Conservation (phyloP, 1,140 invertebrate genomes). For the Megathymus violae region DNA sequence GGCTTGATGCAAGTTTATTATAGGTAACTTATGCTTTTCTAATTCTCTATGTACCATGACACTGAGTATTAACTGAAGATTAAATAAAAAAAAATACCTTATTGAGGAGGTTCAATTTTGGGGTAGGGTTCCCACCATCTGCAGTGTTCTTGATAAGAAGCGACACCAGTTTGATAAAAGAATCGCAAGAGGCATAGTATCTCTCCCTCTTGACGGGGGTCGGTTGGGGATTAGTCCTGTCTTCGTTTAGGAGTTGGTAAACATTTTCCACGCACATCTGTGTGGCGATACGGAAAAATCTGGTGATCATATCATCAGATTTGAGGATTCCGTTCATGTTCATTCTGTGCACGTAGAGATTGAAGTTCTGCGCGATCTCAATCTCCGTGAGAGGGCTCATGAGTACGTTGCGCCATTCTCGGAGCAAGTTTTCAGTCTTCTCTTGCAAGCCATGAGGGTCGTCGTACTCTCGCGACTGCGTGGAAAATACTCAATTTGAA, state of each 20-base stretch:
- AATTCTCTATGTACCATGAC: too few species aligned
- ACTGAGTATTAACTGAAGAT: too few species aligned
- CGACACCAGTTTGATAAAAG: conserved; percentile 96
- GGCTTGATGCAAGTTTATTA: too few species aligned
- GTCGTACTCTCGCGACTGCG: conserved; percentile 93
- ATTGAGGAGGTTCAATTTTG: conserved; percentile 98
- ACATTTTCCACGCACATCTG: conserved; percentile 98
- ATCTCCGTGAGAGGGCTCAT: conserved; percentile 88
- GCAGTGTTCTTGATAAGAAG: conserved; percentile 98
- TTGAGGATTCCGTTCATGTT: conserved; percentile 89
- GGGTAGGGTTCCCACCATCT: conserved; percentile 93
- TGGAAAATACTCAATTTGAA: conserved; percentile 93
- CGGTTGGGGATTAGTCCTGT: conserved; percentile 72
- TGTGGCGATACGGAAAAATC: conserved; percentile 98
- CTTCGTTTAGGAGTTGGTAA: conserved; percentile 89
- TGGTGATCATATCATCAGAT: conserved; percentile 97
- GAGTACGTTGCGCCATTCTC: conserved; percentile 98
- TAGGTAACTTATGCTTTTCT: too few species aligned
- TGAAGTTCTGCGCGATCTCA: conserved; percentile 97
- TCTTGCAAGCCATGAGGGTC: conserved; percentile 97
- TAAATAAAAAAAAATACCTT: conserved; percentile 87
- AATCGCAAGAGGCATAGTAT: conserved; percentile 97
- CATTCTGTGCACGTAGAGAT: conserved; percentile 97
- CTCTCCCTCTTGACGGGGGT: conserved; percentile 90
- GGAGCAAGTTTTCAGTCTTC: conserved; percentile 96